A percentile compares a stretch with the other conserved stretches of the same genome.
Evolutionary conservation across 23 tunicate genomes (phyloP).

Genomic region (Phallusia fumigata): DNA sequence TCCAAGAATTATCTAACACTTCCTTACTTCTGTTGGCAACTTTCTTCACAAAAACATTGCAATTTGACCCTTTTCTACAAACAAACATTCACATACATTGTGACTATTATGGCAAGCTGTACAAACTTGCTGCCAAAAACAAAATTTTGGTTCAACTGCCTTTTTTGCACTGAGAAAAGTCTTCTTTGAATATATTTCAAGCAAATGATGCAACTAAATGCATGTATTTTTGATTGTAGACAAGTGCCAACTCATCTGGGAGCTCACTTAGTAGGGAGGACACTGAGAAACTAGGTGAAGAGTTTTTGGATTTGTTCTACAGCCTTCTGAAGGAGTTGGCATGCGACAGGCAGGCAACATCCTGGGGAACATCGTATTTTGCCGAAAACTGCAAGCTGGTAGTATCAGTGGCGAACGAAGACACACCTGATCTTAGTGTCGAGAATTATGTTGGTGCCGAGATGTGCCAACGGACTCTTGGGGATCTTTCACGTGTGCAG

Average conservation of each 20-base stretch:
- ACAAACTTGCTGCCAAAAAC: no score
- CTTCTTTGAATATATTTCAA: no score
- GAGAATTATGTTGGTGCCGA: not conserved
- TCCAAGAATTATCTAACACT: no score
- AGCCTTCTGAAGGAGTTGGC: not conserved
- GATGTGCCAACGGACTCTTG: not conserved
- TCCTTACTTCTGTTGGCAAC: no score
- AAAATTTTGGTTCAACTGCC: no score
- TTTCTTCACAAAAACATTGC: no score
- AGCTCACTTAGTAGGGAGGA: not conserved
- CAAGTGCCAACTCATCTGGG: not conserved
- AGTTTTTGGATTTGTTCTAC: not conserved
- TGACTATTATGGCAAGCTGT: no score
- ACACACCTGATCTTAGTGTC: not conserved
- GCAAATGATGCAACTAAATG: no score
- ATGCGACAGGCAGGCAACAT: not conserved
- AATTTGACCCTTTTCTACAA: no score
- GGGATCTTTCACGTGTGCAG: not conserved
- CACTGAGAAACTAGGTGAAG: not conserved
- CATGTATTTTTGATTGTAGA: no score
- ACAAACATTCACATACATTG: no score
- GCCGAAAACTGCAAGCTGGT: not conserved
- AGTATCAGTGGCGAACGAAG: not conserved
- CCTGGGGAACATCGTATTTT: not conserved
- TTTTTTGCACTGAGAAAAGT: no score